Evolutionary conservation across 2,888 invertebrate species (phyloP).

Genomic region (Temnothorax unifasciatus): DNA sequence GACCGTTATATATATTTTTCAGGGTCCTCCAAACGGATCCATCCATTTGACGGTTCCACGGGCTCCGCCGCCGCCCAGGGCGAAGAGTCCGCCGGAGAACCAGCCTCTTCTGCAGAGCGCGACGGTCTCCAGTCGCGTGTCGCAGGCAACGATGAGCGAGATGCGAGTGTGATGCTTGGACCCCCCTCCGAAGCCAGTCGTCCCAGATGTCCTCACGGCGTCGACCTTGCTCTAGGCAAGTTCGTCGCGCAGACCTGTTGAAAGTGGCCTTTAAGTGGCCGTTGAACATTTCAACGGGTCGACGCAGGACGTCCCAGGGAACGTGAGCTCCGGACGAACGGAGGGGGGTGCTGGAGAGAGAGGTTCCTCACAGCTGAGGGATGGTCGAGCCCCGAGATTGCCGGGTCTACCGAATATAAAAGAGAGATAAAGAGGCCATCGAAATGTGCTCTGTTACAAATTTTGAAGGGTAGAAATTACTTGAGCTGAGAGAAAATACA

Average conservation of each 20-base stretch:
- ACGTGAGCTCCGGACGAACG: conserved; percentile 63
- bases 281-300: neutral
- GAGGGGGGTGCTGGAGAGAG: conserved; percentile 70
- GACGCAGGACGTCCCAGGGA: conserved; percentile 51
- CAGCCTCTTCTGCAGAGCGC: conserved; percentile 87
- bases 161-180: conserved; percentile 94
- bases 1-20: conserved; percentile 58
- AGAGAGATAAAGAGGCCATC: neutral
- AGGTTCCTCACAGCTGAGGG: conserved; percentile 34
- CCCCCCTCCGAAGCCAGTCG: conserved; percentile 84
- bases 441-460: conserved; percentile 5
- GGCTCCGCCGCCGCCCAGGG: conserved; percentile 88
- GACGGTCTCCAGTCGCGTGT: conserved; percentile 89
- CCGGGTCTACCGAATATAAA: conserved; percentile 27
- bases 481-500: neutral
- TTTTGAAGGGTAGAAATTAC: neutral
- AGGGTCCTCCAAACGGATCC: conserved; percentile 85
- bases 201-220: conserved; percentile 84
- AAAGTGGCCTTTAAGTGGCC: neutral
- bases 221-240: conserved; percentile 80
- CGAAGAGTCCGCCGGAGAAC: conserved; percentile 88
- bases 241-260: conserved; percentile 52
- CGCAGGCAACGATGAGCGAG: conserved; percentile 95
- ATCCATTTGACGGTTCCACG: conserved; percentile 88
- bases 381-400: conserved; percentile 21